A percentile compares a stretch with the other conserved stretches of the same genome.
These are phyloP conservation scores for Callosobruchus maculatus DNA, from an alignment of 2,888 invertebrate species.

Conservation along the genomic window DNA sequence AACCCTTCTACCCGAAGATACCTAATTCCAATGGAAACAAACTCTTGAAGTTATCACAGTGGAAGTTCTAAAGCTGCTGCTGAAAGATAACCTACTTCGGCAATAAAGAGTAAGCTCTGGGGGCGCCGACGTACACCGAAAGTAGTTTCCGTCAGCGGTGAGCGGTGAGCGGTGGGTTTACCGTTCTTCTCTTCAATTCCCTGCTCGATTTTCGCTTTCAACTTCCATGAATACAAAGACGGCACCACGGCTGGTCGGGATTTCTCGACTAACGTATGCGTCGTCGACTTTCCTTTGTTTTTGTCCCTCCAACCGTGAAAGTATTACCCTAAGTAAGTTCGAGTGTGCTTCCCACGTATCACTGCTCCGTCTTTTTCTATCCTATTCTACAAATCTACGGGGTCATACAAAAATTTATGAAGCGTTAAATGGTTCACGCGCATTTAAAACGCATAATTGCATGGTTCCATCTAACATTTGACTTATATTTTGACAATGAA, in stretches of 20 bases:
- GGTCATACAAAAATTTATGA: not conserved
- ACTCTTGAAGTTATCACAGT: not conserved
- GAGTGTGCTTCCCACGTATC: not conserved
- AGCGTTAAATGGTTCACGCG: too few species aligned
- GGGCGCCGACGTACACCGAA: not conserved
- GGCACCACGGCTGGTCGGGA: too few species aligned
- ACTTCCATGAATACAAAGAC: not conserved
- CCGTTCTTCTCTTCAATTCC: not conserved
- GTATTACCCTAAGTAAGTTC: not conserved
- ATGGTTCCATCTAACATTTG: too few species aligned
- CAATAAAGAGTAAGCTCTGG: not conserved
- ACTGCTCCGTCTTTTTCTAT: not conserved
- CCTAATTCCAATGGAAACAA: not conserved
- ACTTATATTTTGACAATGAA: too few species aligned
- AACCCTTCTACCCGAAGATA: too few species aligned
- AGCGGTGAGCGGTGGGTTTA: not conserved
- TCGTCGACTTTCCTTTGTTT: not conserved
- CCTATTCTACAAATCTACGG: not conserved
- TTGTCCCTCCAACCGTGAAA: not conserved
- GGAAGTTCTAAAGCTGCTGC: not conserved
- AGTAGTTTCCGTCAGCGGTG: not conserved
- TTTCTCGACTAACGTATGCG: not conserved
- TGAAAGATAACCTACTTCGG: not conserved
- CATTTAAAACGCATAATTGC: too few species aligned
- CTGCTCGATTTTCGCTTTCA: not conserved